Base-by-base conservation (phyloP, 1,140 invertebrate genomes). In the Dermatophagoides farinae region DNA sequence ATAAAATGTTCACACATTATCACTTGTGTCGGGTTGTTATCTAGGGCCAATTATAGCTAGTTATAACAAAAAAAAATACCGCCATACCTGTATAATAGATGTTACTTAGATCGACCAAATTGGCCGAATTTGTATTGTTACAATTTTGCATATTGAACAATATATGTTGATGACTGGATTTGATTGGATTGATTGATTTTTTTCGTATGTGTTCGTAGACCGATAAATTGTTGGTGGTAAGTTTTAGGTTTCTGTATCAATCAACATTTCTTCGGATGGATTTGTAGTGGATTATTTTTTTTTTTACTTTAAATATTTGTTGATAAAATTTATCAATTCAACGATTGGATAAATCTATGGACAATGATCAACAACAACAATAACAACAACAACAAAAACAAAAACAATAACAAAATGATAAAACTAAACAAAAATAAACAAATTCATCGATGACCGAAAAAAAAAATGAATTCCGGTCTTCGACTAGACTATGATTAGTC, bases 121-220 rank as follows among this genome's bases (percentile, higher is more conserved):
- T 8, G 8, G 31, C 8, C 31, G 31, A 4, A 31, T 31, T 31
- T 8, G 31, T 39, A 18, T 55, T 38, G n/a, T 55, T 14, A 55
- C 53, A 55, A 14, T 55, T 55, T 23, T 55, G 53, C 53, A 55
- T 55, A 12, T 52, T 52, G 50, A 10, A 43, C 11, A 4, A 31
- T 31, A 31, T n/a, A n/a, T n/a, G n/a, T n/a, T n/a, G n/a, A n/a
- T n/a, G n/a, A n/a, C n/a, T n/a, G n/a, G n/a, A n/a, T n/a, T n/a
- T n/a, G n/a, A n/a, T n/a, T n/a, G n/a, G n/a, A n/a, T n/a, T n/a
- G n/a, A n/a, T n/a, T n/a, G n/a, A n/a, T n/a, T n/a, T n/a, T n/a
- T n/a, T n/a, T n/a, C n/a, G n/a, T n/a, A n/a, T n/a, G n/a, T n/a
- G n/a, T n/a, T n/a, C n/a, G n/a, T n/a, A n/a, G n/a, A n/a, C n/a